Evolutionary conservation across 2,113 vertebrate genomes (phyloP).

Genomic region (Nematolebias whitei): DNA sequence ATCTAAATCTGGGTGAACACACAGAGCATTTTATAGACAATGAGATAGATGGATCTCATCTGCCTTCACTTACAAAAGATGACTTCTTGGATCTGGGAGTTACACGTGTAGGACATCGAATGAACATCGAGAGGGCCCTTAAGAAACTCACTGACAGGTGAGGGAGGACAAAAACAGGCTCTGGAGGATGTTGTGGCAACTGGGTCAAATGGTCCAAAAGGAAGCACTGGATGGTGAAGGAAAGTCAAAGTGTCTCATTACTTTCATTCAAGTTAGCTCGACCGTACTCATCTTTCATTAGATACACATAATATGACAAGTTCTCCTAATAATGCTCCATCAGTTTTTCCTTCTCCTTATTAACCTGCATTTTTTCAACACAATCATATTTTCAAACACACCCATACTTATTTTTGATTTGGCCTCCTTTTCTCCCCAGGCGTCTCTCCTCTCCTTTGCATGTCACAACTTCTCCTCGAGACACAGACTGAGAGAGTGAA

Average conservation of each 20-base stretch:
- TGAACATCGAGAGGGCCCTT: conserved; percentile 95
- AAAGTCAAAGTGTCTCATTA: conserved; percentile 62
- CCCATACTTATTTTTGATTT: conserved; percentile 68
- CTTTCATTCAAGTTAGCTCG: conserved; percentile 27
- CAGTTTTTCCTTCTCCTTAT: conserved; percentile 19
- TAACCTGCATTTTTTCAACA: conserved; percentile 35
- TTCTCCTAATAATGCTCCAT: conserved; percentile 27
- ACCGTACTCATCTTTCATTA: conserved; percentile 44
- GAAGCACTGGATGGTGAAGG: conserved; percentile 53
- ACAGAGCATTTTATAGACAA: conserved; percentile 93
- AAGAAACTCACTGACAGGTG: conserved; percentile 95
- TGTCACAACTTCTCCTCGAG: conserved; percentile 77
- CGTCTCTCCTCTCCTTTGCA: conserved; percentile 79
- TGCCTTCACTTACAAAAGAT: conserved; percentile 93
- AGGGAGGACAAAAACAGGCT: conserved; percentile 74
- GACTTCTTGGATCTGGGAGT: conserved; percentile 95
- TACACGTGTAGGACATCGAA: conserved; percentile 92
- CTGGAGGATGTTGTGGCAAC: conserved; percentile 40
- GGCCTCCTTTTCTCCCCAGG: conserved; percentile 72
- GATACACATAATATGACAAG: conserved; percentile 38
- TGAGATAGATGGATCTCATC: conserved; percentile 93
- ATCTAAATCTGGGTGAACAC: conserved; percentile 90
- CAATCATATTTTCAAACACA: conserved; percentile 41
- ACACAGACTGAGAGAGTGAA: conserved; percentile 73
- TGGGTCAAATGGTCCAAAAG: conserved; percentile 35